Evolutionary conservation across 2,113 vertebrate species (phyloP), one percentile per base, ranked within the genome.

Genomic region (Collichthys lucidus): DNA sequence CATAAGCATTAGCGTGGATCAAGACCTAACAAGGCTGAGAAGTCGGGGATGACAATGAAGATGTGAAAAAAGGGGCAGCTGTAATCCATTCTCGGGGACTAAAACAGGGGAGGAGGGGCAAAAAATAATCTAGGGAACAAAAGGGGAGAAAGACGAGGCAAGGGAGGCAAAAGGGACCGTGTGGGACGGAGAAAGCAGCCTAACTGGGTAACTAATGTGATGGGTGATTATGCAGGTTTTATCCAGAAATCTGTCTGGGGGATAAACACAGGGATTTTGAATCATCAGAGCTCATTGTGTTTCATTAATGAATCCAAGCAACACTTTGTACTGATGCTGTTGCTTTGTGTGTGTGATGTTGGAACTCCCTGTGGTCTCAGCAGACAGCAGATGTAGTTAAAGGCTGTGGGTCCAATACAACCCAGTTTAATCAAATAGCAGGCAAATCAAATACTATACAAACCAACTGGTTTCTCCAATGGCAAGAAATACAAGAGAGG

Each of bases 301-400:
- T 89, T 79, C 80, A 89, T 83, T 80, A 85, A 89, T 83, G 69
- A 59, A 84, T 61, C 86, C 60, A 85, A 84, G 77, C 49, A 80
- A 74, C 77, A 84, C 79, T 79, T 86, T 83, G 76, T 50, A 61
- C 57, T 55, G 84, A 80, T 61, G 74, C 64, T 60, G 60, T 20
- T 60, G 69, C 65, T 77, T 47, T 74, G 60, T 77, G 46, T 24
- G 35, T 69, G 29, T 44, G 61, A 66, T 78, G 60, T 49, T 64
- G 11, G 35, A 83, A 42, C 60, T 83, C 77, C 57, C 82, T 24
- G 60, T 60, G 52, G 78, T 86, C 84, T 79, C 67, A 50, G 75
- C 60, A 76, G 78, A 75, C 46, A 60, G 56, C 70, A 70, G 80
- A 81, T 71, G 75, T 57, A 74, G 77, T 86, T 76, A 71, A 71